A percentile compares a stretch with the other conserved stretches of the same genome.
These are phyloP conservation scores for Octodonta nipae DNA, from an alignment of 2,888 invertebrate genomes.

Conservation along the genomic window DNA sequence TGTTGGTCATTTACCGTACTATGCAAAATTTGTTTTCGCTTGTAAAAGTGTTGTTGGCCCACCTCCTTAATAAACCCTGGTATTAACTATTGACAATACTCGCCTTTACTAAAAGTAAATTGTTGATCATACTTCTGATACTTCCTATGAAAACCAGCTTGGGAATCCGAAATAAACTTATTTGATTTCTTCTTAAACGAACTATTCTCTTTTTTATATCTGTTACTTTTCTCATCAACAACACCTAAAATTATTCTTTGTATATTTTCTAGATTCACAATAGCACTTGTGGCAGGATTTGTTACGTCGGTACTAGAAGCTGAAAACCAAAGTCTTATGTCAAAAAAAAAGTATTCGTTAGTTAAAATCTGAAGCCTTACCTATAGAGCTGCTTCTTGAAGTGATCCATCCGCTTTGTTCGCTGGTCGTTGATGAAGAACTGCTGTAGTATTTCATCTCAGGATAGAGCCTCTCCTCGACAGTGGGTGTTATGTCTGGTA, in stretches of 20 bases:
- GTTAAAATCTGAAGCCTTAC: too few relatives aligned
- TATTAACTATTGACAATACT: too few relatives aligned
- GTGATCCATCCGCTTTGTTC: constrained; percentile 84
- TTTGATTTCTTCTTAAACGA: too few relatives aligned
- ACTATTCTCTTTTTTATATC: constrained; percentile 16
- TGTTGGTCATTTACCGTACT: too few relatives aligned
- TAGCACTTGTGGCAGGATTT: constrained; percentile 19
- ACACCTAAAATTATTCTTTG: constrained; percentile 20
- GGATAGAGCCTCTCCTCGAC: constrained; percentile 20
- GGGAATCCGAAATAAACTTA: too few relatives aligned
- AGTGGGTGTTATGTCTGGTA: constrained; percentile 53
- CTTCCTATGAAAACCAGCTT: too few relatives aligned
- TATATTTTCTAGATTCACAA: constrained; percentile 20
- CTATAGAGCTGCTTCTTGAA: constrained; percentile 52
- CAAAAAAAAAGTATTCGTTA: too few relatives aligned
- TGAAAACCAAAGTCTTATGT: constrained; percentile 31
- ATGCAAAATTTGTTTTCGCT: too few relatives aligned
- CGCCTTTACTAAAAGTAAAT: too few relatives aligned
- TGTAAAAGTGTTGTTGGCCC: too few relatives aligned
- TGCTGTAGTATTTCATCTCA: constrained; percentile 20
- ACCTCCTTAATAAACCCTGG: too few relatives aligned
- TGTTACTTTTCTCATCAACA: constrained; percentile 17
- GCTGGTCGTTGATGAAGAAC: constrained; percentile 52
- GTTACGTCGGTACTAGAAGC: constrained; percentile 35
- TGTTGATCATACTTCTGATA: too few relatives aligned